phyloP scores from a whole-genome alignment of 2,888 invertebrate genomes.

The Oxytorus armatus region DNA sequence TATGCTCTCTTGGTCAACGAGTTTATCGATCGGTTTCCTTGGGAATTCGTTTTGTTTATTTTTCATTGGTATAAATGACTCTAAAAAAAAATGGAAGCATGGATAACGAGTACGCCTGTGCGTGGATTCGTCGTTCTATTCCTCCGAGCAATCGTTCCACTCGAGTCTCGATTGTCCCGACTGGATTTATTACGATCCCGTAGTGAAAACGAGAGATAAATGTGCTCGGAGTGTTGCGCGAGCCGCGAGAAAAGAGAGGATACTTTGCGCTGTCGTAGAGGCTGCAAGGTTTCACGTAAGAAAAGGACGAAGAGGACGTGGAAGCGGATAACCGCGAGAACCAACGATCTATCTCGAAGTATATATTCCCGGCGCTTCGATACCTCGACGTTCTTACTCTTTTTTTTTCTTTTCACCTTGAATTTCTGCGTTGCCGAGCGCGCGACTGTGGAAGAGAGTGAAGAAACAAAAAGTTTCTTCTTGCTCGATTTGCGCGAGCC shows the following conservation, averaged over 20 bases:
- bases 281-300: constrained; percentile 20
- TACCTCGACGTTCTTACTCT: constrained; percentile 6
- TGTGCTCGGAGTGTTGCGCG: constrained; percentile 16
- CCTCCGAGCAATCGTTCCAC: constrained; percentile 13
- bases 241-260: too few relatives aligned
- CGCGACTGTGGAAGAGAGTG: not conserved
- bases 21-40: constrained; percentile 32
- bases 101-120: constrained; percentile 1
- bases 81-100: not conserved
- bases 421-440: constrained; percentile 10
- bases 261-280: constrained; percentile 9
- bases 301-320: constrained; percentile 15
- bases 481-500: constrained; percentile 42
- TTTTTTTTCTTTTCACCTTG: not conserved
- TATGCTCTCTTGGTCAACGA: constrained; percentile 26
- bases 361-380: constrained; percentile 17
- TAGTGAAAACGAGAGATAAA: constrained; percentile 38
- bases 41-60: constrained; percentile 2
- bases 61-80: too few relatives aligned
- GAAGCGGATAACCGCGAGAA: constrained; percentile 26
- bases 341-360: constrained; percentile 21
- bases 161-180: constrained; percentile 43
- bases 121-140: constrained; percentile 8
- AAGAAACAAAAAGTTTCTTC: not conserved
- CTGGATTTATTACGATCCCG: constrained; percentile 54